Evolutionary conservation across 2,797 vertebrate species (phyloP), one percentile per base, ranked within the genome.

Genomic region (Neoniphon sammara): DNA sequence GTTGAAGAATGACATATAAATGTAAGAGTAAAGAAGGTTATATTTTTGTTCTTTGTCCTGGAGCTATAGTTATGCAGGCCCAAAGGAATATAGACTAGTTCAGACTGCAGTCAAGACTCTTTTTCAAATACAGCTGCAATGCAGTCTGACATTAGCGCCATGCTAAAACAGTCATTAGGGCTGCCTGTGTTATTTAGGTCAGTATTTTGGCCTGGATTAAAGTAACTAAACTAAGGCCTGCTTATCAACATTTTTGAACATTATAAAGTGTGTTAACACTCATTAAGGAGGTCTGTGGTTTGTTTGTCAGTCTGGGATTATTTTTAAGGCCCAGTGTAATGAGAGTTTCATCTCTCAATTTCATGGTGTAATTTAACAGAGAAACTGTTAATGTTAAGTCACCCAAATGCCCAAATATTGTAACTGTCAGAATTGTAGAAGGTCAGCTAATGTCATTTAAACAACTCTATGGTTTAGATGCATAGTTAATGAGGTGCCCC

Each of bases 291-390:
- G 30, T 62, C 20, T 66, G 21, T 66, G 47, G 36, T 66, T 50
- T 55, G 31, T 15, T 30, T 14, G 20, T 39, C 70, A 15, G 30
- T 73, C 18, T 73, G 25, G 15, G 25, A 68, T 36, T 20, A 52
- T 74, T 39, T 58, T 53, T 8, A 59, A 74, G 31, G 7, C 7
- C 31, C 31, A 34, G 31, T 34, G 31, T 8, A 34, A 34, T 34
- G 5, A 34, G 31, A 34, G 5, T 34, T 34, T 8, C 31, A 6
- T 34, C 7, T 34, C 7, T 6, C 5, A 34, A 34, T 34, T 34
- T 34, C 31, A 34, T 34, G 7, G 7, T 34, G 7, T 34, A 34
- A 34, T 34, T 34, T 34, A 34, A 34, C 31, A 34, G 7, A 34
- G 31, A 2, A 34, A 34, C 31, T 34, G 31, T 34, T 34, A 34